Percentiles rank a stretch among this genome's conserved stretches.
Evolutionary conservation across 2,888 invertebrate species (phyloP).

Genomic region (Xanthia icteritia): DNA sequence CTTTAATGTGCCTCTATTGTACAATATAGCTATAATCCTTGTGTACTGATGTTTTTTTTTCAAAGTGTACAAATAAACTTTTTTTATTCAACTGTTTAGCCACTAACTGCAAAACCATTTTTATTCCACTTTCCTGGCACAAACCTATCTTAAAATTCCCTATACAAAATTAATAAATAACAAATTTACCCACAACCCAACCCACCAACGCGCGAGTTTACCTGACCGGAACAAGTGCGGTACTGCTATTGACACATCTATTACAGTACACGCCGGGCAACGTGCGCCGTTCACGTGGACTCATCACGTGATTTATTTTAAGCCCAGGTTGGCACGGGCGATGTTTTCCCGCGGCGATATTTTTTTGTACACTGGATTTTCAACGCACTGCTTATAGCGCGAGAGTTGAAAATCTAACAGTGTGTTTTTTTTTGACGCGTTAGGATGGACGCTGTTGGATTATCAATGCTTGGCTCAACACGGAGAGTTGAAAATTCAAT

Average conservation of each 20-base stretch:
- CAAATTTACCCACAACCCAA: slow-evolving; percentile 19
- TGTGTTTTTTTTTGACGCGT: too few species aligned
- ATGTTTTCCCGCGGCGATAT: neutral
- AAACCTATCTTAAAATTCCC: neutral
- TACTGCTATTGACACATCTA: slow-evolving; percentile 54
- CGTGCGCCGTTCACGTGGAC: slow-evolving; percentile 54
- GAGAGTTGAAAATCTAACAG: too few species aligned
- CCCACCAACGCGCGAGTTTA: slow-evolving; percentile 11
- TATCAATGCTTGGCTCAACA: too few species aligned
- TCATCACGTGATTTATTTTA: slow-evolving; percentile 54
- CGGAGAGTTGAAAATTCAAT: too few species aligned
- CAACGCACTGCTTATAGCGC: neutral
- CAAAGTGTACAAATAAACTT: too few species aligned
- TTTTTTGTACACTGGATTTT: neutral
- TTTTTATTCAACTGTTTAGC: too few species aligned
- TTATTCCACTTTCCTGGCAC: neutral
- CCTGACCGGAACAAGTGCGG: slow-evolving; percentile 30
- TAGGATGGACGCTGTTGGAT: too few species aligned
- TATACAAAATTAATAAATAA: slow-evolving; percentile 1
- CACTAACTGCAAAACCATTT: neutral
- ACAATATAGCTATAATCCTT: too few species aligned
- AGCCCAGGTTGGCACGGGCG: slow-evolving; percentile 24
- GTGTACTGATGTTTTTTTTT: too few species aligned
- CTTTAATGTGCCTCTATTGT: too few species aligned
- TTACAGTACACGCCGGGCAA: slow-evolving; percentile 39